A percentile compares a stretch with the other conserved stretches of the same genome.
phyloP scores from a whole-genome alignment of 1,140 invertebrate genomes.

The Drosophila burlai region DNA sequence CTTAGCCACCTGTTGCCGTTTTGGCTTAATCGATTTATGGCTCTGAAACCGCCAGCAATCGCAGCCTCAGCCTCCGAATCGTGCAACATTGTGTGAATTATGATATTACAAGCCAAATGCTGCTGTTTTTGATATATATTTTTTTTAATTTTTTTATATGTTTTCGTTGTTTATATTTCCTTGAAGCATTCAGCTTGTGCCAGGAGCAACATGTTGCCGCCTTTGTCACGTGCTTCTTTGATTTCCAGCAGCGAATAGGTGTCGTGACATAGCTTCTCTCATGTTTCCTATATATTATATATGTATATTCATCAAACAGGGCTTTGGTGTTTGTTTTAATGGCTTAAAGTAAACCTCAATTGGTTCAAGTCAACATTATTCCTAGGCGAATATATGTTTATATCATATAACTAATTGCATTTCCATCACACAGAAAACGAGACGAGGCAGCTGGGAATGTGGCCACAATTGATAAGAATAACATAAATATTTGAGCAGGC shows the following conservation, averaged over 20 bases:
- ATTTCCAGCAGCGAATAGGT: conserved; percentile 25
- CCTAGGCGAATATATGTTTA: conserved; percentile 12
- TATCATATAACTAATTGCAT: conserved; percentile 37
- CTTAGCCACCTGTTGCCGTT: conserved; percentile 64
- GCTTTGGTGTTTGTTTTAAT: conserved; percentile 9
- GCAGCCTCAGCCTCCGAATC: conserved; percentile 45
- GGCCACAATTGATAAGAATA: conserved; percentile 50
- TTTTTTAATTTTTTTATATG: neutral
- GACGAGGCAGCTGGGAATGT: conserved; percentile 24
- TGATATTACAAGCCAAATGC: conserved; percentile 53
- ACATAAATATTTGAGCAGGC: conserved; percentile 31
- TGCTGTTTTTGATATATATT: conserved; percentile 5
- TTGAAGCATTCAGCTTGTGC: neutral
- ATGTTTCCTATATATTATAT: neutral
- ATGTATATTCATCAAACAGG: neutral
- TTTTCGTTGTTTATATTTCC: neutral
- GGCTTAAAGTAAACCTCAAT: neutral
- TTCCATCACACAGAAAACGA: conserved; percentile 19
- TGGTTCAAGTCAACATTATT: conserved; percentile 20
- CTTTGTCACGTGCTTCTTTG: conserved; percentile 63
- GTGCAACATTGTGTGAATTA: conserved; percentile 66
- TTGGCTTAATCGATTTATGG: conserved; percentile 68
- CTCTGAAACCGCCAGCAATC: conserved; percentile 22
- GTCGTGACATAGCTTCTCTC: too few relatives aligned
- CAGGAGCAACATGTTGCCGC: conserved; percentile 29